phyloP scores from a whole-genome alignment of 2,113 vertebrate species.

The Axis porcinus region DNA sequence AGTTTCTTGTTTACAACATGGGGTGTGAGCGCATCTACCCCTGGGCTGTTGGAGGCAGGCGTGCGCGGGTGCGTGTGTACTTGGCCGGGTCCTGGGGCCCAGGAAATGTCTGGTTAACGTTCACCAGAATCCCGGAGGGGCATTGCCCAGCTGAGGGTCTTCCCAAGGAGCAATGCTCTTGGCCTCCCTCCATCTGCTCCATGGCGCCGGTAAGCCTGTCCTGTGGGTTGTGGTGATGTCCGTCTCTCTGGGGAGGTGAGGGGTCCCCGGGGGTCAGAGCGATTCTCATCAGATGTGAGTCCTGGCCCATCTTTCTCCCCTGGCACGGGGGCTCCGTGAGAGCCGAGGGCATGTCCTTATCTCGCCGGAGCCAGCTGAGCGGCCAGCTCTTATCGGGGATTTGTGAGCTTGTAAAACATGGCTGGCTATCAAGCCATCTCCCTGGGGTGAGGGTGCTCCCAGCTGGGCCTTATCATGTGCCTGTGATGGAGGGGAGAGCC shows the following conservation, averaged over 20 bases:
- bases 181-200: neutral
- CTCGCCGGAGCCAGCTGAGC: neutral
- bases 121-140: fast-evolving
- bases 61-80: fast-evolving
- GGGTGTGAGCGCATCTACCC: fast-evolving
- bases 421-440: slow-evolving; percentile 26
- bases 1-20: neutral
- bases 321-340: neutral
- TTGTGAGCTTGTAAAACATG: slow-evolving; percentile 67
- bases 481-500: neutral
- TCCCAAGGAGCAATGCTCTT: fast-evolving
- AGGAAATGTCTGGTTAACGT: fast-evolving
- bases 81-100: neutral
- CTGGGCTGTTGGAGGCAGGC: neutral
- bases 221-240: neutral
- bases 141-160: neutral
- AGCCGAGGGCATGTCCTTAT: slow-evolving; percentile 23
- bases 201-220: fast-evolving
- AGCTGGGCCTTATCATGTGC: neutral
- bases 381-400: slow-evolving; percentile 25
- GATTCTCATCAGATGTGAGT: fast-evolving
- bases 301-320: neutral
- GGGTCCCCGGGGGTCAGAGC: fast-evolving
- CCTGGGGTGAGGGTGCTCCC: neutral
- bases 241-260: neutral